These are phyloP conservation scores for Pristionchus fissidentatus DNA, from an alignment of 2,888 invertebrate genomes.

Conservation along the genomic window DNA sequence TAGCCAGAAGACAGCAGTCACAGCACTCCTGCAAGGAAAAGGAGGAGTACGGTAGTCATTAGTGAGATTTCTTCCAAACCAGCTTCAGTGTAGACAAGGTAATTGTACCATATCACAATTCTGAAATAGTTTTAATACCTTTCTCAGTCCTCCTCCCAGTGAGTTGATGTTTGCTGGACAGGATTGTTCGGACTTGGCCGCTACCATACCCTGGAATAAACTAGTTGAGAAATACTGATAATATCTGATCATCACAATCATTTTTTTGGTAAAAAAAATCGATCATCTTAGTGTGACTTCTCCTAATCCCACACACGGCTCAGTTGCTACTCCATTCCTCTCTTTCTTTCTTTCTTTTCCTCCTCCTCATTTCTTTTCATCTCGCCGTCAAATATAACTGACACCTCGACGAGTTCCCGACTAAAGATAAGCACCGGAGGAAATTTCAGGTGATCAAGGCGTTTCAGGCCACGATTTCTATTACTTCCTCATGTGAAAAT, in stretches of 20 bases:
- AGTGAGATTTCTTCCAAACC: constrained; percentile 3
- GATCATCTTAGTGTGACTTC: constrained; percentile 41
- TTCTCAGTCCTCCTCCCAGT: constrained; percentile 71
- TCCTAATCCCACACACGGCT: neutral
- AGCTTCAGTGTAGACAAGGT: neutral
- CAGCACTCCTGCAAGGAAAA: constrained; percentile 71
- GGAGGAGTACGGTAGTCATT: neutral
- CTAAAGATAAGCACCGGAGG: constrained; percentile 3
- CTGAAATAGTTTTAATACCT: constrained; percentile 53
- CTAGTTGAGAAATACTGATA: neutral
- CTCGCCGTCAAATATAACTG: constrained; percentile 18
- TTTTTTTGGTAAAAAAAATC: too few species aligned
- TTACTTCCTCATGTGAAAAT: too few species aligned
- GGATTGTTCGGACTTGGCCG: constrained; percentile 50
- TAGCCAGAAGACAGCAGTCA: constrained; percentile 74
- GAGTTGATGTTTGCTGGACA: constrained; percentile 64
- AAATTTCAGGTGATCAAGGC: constrained; percentile 15
- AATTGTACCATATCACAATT: neutral
- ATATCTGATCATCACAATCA: neutral
- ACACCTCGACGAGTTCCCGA: constrained; percentile 32
- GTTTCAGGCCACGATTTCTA: too few species aligned
- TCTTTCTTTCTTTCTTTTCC: constrained; percentile 49
- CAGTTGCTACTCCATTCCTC: constrained; percentile 28
- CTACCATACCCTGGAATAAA: constrained; percentile 7
- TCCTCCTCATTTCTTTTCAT: constrained; percentile 4